Base-by-base conservation (phyloP, 1,140 invertebrate species). In the Aphaenogaster floridana region DNA sequence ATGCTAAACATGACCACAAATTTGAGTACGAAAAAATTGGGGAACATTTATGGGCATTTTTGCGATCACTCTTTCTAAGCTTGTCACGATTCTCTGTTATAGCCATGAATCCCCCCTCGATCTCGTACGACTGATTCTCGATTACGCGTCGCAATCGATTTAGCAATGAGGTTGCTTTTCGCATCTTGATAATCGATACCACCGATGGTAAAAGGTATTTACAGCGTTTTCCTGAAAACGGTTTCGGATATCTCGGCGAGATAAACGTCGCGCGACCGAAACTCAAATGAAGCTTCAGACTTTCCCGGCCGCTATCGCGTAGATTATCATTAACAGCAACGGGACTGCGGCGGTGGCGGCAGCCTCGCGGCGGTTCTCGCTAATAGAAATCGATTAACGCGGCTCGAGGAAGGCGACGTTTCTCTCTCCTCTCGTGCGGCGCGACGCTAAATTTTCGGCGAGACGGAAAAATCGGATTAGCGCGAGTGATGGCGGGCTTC, bases 361-460 rank as follows among this genome's bases (percentile, higher is more conserved):
- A 15, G 39, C 52, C 50, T 72, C 79, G 52, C 42, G 80, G 68
- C 80, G 28, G 28, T 83, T 74, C 13, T 21, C 68, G 17, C 80
- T 84, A 84, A 84, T 84, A 84, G 80, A 84, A 84, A 84, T 84
- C 80, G 80, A 84, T 84, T 84, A 84, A 76, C 54, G 28, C 42
- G 39, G 39, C 79, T 48, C 21, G 50, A 48, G 42, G 42, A 74
- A 76, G 54, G 71, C 34, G 68, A 59, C 39, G 48, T 42, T 81
- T 57, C 57, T 63, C 69, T 61, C 39, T 71, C 28, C 68, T 8
- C 36, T 9, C 66, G 50, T 57, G 36, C 77, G 77, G 50, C 64
- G 63, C 59, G 59, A n/a, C 36, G 59, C 63, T 79, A 86, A 86
- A 79, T 86, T 86, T 79, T 78, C 74, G 74, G 61, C 59, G 83